Evolutionary conservation across 2,888 invertebrate genomes (phyloP), one percentile per base, ranked within the genome.

Genomic region (Drosophila melanosoma): DNA sequence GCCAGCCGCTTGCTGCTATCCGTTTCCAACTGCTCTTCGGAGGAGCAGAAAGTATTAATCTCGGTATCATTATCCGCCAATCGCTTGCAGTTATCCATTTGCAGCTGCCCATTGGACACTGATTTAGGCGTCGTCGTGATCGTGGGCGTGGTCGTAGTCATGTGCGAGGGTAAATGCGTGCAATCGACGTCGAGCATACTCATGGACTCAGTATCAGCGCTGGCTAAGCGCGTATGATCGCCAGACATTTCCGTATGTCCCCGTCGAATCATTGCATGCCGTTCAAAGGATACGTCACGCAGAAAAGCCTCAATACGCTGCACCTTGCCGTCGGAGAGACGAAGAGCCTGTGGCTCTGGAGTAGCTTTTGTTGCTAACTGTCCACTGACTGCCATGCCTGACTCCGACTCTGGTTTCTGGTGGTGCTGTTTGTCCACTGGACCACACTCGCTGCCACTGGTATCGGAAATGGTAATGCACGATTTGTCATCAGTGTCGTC

Each of bases 221-320:
- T 54, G 17, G 85, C 87, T 6, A 90, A 29, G 2, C 73, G 74
- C 5, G 83, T 86, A 5, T 64, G 63, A 33, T 67, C 48, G 1
- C 32, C 48, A 2, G 52, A 51, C n/a, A 48, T 20, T 7, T 53
- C 42, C 3, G 58, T 51, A 0, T 32, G 12, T 10, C 69, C 84
- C 11, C 76, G 80, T 4, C 75, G 74, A 1, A 51, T 11, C 56
- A 83, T 69, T 35, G 79, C 78, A 35, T 58, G 85, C 1, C 79
- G 74, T 33, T 89, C 86, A 1, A 80, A 70, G 5, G 92, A 91
- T 0, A 92, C 92, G 69, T 93, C 93, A 1, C 90, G 90, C 12
- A 93, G 68, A 57, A 92, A 93, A 0, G 90, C 92, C 20, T 90
- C 86, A 54, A 93, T 90, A 7, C 90, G 90, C 45, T 90, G 82